Evolutionary conservation across 2,888 invertebrate species (phyloP), one percentile per base, ranked within the genome.

Genomic region (Meliscaeva auricollis): DNA sequence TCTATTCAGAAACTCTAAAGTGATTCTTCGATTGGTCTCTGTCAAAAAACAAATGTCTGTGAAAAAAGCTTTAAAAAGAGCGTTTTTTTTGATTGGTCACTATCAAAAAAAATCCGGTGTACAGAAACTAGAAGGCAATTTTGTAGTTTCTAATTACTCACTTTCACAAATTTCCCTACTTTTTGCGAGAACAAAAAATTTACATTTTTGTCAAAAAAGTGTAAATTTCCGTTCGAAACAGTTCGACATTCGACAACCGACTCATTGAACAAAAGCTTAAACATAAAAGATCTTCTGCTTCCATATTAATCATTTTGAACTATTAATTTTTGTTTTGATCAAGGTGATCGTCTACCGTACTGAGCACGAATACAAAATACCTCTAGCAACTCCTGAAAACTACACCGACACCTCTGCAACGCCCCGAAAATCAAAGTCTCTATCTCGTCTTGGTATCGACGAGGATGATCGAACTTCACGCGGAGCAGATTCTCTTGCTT

Each of bases 401-500:
- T 93, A 93, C 6, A 92, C 93, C 64, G 91, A 91, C n/a, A 94
- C 94, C 3, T 94, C 94, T 70, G 93, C 94, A 22, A 90, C 93
- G 30, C 92, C 94, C 2, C 94, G 94, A 4, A 92, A 94, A 4
- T 91, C 92, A 8, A 93, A 93, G 77, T 94, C 94, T 0, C 91
- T 94, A 44, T 95, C 94, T 6, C 93, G 95, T 70, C 89, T 88
- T 26, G 75, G 72, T 32, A 58, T 26, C 5, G 89, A 89, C 73
- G 96, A 96, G 87, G 96, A 96, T 79, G 96, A 96, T 88, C 93
- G 95, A 38, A 96, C 95, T 7, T 96, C 96, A 0, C 94, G 94
- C 79, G 96, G 95, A 0, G 95, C 95, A 1, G 96, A 96, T 82
- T 95, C 96, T 0, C 90, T 95, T 56, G 93, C 92, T 9, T 91